phyloP scores from a whole-genome alignment of 2,888 invertebrate genomes.

The Chromoteleia sp. region DNA sequence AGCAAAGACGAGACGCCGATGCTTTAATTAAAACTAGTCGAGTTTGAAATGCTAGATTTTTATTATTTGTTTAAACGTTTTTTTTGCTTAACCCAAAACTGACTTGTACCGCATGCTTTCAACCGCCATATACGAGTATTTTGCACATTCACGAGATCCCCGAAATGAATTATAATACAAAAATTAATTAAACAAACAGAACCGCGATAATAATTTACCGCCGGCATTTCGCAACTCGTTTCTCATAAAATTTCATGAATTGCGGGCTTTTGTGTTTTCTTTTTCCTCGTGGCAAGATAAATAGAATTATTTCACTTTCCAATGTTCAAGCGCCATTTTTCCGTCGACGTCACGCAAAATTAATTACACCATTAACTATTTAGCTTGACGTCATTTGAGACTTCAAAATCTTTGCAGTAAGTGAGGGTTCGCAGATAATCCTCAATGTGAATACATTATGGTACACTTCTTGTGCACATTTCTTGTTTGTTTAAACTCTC shows the following conservation, averaged over 20 bases:
- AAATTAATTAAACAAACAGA: not conserved
- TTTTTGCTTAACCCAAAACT: too few relatives aligned
- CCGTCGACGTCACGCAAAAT: conserved; percentile 20
- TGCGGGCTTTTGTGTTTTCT: not conserved
- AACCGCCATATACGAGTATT: not conserved
- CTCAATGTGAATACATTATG: conserved; percentile 43
- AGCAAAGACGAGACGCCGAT: too few relatives aligned
- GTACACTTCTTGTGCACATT: too few relatives aligned
- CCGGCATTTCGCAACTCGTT: not conserved
- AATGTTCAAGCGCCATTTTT: not conserved
- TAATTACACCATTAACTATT: conserved; percentile 43
- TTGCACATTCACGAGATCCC: not conserved
- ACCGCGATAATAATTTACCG: conserved; percentile 13
- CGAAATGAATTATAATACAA: not conserved
- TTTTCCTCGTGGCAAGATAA: conserved; percentile 12
- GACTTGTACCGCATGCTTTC: too few relatives aligned
- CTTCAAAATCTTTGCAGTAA: conserved; percentile 7
- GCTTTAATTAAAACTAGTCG: too few relatives aligned
- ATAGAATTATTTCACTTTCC: conserved; percentile 26
- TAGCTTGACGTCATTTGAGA: conserved; percentile 11
- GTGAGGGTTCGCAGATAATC: conserved; percentile 10
- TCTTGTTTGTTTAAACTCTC: too few relatives aligned
- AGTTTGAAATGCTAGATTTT: too few relatives aligned
- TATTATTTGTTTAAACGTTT: too few relatives aligned
- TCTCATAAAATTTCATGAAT: not conserved